Percentiles rank a stretch among this genome's conserved stretches.
phyloP scores from a whole-genome alignment of 2,888 invertebrate genomes.

The Drosophila buzzatii region DNA sequence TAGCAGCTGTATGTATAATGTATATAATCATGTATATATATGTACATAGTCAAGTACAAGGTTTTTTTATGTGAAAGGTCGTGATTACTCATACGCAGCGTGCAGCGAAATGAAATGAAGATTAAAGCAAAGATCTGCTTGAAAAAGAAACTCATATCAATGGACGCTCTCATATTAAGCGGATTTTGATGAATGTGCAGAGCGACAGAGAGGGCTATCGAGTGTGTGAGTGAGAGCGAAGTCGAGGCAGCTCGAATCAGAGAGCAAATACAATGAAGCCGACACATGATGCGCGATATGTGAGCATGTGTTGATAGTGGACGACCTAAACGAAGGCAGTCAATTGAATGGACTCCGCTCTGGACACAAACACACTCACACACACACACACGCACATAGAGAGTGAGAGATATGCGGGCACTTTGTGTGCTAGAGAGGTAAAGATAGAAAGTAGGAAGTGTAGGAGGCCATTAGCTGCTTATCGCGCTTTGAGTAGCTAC shows the following conservation, averaged over 20 bases:
- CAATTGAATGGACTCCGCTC: slow-evolving; percentile 48
- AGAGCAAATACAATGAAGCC: slow-evolving; percentile 76
- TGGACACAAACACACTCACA: slow-evolving; percentile 32
- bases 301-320: slow-evolving; percentile 48
- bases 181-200: slow-evolving; percentile 55
- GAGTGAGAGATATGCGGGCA: slow-evolving; percentile 46
- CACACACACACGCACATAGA: neutral
- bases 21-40: slow-evolving; percentile 6
- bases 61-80: slow-evolving; percentile 59
- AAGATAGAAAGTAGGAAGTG: slow-evolving; percentile 26
- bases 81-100: slow-evolving; percentile 73
- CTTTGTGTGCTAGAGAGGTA: slow-evolving; percentile 35
- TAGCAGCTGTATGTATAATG: slow-evolving; percentile 15
- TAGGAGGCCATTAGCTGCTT: slow-evolving; percentile 73
- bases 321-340: slow-evolving; percentile 37
- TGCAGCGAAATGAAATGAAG: slow-evolving; percentile 30
- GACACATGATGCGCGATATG: slow-evolving; percentile 57
- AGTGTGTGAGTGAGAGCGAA: neutral
- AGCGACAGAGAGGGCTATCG: neutral
- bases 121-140: slow-evolving; percentile 43
- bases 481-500: slow-evolving; percentile 69
- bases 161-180: slow-evolving; percentile 68
- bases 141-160: slow-evolving; percentile 60
- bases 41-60: slow-evolving; percentile 37
- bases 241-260: slow-evolving; percentile 64